Evolutionary conservation across 2,888 invertebrate species (phyloP).

Genomic region (Mongoloraphidia duomilia): DNA sequence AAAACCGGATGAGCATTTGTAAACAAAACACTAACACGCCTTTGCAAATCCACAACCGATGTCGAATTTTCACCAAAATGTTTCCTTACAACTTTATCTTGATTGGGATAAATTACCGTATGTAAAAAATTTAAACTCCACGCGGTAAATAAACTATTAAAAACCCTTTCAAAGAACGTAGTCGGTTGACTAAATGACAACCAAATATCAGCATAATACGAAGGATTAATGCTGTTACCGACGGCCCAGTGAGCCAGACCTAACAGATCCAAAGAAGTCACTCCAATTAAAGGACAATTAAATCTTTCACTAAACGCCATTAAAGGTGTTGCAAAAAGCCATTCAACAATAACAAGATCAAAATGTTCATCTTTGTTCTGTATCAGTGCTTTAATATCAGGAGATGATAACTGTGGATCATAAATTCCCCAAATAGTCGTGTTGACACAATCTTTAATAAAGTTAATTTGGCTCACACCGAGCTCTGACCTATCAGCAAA

Average conservation of each 20-base stretch:
- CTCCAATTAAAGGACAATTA: conserved; percentile 18
- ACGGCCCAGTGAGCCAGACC: conserved; percentile 5
- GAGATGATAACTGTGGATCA: conserved; percentile 8
- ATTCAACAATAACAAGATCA: conserved; percentile 20
- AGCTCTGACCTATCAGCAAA: background rate
- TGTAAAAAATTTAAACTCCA: conserved; percentile 5
- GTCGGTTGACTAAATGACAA: background rate
- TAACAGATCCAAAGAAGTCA: conserved; percentile 8
- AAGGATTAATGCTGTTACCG: conserved; percentile 15
- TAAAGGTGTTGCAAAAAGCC: conserved; percentile 9
- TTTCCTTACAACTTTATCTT: conserved; percentile 9
- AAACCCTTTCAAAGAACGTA: background rate
- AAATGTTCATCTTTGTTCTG: conserved; percentile 14
- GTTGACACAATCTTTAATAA: too few relatives aligned
- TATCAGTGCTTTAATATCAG: conserved; percentile 8
- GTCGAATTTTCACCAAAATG: conserved; percentile 8
- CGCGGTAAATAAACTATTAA: background rate
- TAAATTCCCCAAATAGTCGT: conserved; percentile 1
- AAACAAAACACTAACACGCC: conserved; percentile 23
- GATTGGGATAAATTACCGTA: conserved; percentile 5
- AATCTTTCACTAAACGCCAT: conserved; percentile 17
- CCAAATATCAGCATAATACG: conserved; percentile 8
- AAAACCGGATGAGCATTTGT: conserved; percentile 26
- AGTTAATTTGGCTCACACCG: too few relatives aligned
- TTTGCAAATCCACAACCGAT: conserved; percentile 12